A percentile compares a stretch with the other conserved stretches of the same genome.
These are phyloP conservation scores for Parasteatoda tepidariorum DNA, from an alignment of 1,140 invertebrate species.

Conservation along the genomic window DNA sequence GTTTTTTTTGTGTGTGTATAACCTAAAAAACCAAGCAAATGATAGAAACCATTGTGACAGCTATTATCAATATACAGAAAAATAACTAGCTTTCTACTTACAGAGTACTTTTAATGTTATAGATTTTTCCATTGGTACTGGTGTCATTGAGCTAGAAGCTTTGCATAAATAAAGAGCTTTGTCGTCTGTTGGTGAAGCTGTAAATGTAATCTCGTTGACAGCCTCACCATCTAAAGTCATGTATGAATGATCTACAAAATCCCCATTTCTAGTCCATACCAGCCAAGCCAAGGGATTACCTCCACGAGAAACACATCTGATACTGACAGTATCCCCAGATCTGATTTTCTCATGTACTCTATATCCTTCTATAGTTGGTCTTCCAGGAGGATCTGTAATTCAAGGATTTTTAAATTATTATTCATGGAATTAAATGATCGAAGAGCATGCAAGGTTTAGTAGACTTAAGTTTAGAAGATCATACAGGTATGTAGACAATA, in stretches of 20 bases:
- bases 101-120: constrained; percentile 90
- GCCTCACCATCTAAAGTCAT: constrained; percentile 78
- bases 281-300: constrained; percentile 96
- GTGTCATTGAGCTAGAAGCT: constrained; percentile 89
- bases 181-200: constrained; percentile 88
- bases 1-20: too few species aligned
- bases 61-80: too few species aligned
- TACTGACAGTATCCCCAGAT: constrained; percentile 85
- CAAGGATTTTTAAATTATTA: neutral
- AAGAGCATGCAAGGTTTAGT: neutral
- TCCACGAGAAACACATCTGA: constrained; percentile 89
- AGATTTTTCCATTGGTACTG: constrained; percentile 79
- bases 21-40: too few species aligned
- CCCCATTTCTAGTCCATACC: constrained; percentile 92
- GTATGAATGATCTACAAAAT: constrained; percentile 83
- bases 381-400: constrained; percentile 84
- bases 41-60: too few species aligned
- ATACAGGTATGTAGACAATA: neutral
- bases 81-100: constrained; percentile 74
- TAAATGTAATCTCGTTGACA: constrained; percentile 86
- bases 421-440: neutral
- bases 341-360: constrained; percentile 85
- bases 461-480: neutral
- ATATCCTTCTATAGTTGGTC: constrained; percentile 93
- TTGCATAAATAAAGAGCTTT: constrained; percentile 92